phyloP scores from a whole-genome alignment of 2,888 invertebrate genomes.

The Thymelicus sylvestris region DNA sequence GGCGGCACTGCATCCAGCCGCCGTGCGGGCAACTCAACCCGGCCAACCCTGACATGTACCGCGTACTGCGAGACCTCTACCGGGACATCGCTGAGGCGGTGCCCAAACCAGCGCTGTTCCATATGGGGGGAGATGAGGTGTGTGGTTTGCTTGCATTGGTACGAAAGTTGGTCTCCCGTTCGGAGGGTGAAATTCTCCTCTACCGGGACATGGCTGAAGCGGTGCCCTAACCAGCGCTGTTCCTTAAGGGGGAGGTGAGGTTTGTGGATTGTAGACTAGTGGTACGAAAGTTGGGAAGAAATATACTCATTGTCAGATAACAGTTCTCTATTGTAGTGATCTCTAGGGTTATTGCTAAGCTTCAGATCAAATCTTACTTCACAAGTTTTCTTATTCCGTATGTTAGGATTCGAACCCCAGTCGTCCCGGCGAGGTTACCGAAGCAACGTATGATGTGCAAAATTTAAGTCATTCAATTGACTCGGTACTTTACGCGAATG shows the following conservation, averaged over 20 bases:
- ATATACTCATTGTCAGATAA: too few species aligned
- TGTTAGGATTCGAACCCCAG: too few species aligned
- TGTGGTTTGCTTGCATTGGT: not conserved
- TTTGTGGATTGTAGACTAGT: constrained; percentile 50
- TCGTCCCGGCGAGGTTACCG: too few species aligned
- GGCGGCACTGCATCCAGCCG: constrained; percentile 90
- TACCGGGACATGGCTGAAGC: constrained; percentile 87
- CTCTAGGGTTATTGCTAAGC: too few species aligned
- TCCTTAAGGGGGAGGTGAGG: constrained; percentile 96
- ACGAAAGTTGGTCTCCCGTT: too few species aligned
- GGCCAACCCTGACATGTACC: constrained; percentile 88
- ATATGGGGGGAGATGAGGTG: constrained; percentile 95
- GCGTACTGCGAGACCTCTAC: constrained; percentile 88
- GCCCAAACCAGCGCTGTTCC: constrained; percentile 86
- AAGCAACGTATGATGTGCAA: too few species aligned
- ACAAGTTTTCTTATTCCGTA: too few species aligned
- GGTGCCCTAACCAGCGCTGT: constrained; percentile 84
- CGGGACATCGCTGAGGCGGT: constrained; percentile 86
- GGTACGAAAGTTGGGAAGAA: too few species aligned
- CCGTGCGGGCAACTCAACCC: constrained; percentile 95
- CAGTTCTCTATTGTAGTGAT: too few species aligned
- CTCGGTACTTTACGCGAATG: too few species aligned
- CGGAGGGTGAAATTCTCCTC: constrained; percentile 56
- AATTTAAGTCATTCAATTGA: too few species aligned
- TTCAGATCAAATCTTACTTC: too few species aligned